Percentiles rank a stretch among this genome's conserved stretches.
These are phyloP conservation scores for Meiosimyza platycephala DNA, from an alignment of 2,888 invertebrate genomes.

Conservation along the genomic window DNA sequence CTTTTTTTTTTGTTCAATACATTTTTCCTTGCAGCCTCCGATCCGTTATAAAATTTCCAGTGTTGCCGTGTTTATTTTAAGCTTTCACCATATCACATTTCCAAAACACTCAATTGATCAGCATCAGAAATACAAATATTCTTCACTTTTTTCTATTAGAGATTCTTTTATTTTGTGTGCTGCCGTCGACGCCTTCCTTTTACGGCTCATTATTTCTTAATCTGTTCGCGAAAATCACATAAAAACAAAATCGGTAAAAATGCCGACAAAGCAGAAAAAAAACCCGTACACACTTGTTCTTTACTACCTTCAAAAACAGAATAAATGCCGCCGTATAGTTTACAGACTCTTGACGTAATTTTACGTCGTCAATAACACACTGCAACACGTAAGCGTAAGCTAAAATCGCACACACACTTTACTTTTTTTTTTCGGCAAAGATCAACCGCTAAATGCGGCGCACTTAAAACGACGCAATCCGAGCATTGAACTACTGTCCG, in stretches of 20 bases:
- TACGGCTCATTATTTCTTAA: slow-evolving; percentile 24
- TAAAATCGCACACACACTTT: slow-evolving; percentile 12
- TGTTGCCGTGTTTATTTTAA: too few species aligned
- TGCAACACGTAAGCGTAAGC: neutral
- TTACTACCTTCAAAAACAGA: too few species aligned
- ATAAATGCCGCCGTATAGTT: slow-evolving; percentile 2
- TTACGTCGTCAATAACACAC: neutral
- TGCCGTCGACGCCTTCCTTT: slow-evolving; percentile 30
- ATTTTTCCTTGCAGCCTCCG: too few species aligned
- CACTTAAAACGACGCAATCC: slow-evolving; percentile 29
- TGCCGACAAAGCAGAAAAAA: slow-evolving; percentile 31
- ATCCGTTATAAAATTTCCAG: too few species aligned
- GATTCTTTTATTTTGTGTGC: slow-evolving; percentile 2
- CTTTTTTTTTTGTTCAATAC: too few species aligned
- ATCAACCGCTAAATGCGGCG: slow-evolving; percentile 36
- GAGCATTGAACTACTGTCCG: slow-evolving; percentile 35
- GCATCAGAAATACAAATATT: too few species aligned
- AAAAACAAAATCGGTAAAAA: slow-evolving; percentile 35
- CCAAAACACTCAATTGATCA: too few species aligned
- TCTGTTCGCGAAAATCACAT: slow-evolving; percentile 14
- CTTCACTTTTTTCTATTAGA: too few species aligned
- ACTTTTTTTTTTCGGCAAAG: slow-evolving; percentile 22
- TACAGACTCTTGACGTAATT: neutral
- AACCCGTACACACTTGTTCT: slow-evolving; percentile 34
- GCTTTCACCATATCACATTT: too few species aligned